phyloP scores from a whole-genome alignment of 2,888 invertebrate genomes.

The Agrotis segetum region DNA sequence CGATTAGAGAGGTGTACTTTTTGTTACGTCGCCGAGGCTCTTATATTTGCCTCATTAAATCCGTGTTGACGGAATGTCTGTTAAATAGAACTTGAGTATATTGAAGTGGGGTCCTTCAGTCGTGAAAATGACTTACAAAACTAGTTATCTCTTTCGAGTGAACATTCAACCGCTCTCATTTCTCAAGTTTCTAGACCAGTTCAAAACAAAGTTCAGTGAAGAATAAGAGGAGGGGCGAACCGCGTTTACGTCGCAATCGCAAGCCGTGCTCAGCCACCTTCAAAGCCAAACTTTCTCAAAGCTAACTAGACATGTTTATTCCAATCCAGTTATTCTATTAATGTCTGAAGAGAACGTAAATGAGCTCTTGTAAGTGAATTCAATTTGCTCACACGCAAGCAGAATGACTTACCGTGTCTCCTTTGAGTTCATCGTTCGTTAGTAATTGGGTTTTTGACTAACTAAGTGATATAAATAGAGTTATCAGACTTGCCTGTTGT shows the following conservation, averaged over 20 bases:
- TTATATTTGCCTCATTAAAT: slow-evolving; percentile 33
- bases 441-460: slow-evolving; percentile 55
- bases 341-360: slow-evolving; percentile 57
- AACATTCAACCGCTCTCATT: slow-evolving; percentile 24
- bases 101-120: slow-evolving; percentile 16
- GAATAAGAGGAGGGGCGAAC: slow-evolving; percentile 29
- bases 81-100: neutral
- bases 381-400: slow-evolving; percentile 51
- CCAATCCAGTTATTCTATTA: slow-evolving; percentile 64
- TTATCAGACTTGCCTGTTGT: slow-evolving; percentile 32
- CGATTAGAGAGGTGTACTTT: slow-evolving; percentile 33
- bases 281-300: slow-evolving; percentile 50
- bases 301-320: slow-evolving; percentile 63
- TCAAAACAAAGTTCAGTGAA: slow-evolving; percentile 34
- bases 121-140: slow-evolving; percentile 23
- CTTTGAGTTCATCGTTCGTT: slow-evolving; percentile 48
- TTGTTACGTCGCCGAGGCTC: slow-evolving; percentile 12
- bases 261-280: slow-evolving; percentile 10
- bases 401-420: slow-evolving; percentile 40
- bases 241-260: neutral
- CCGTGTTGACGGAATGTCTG: slow-evolving; percentile 7
- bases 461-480: slow-evolving; percentile 51
- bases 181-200: slow-evolving; percentile 32
- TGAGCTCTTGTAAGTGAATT: slow-evolving; percentile 57
- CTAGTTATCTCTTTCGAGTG: slow-evolving; percentile 37